Conservation (phyloP, 2,888 invertebrate genomes). For the Cephus nigrinus region DNA sequence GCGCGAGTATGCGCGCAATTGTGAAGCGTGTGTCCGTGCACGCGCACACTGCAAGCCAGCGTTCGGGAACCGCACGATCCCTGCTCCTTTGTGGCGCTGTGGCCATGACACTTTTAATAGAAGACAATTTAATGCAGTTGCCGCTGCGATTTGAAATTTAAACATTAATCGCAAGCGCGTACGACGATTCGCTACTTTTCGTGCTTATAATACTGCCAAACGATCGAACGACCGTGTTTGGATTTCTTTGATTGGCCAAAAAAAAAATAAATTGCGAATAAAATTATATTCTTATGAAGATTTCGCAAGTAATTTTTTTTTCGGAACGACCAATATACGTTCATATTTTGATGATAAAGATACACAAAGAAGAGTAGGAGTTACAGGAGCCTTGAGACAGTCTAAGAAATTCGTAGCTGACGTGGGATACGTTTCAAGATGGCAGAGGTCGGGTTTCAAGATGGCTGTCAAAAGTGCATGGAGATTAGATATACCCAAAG, state of each 20-base stretch:
- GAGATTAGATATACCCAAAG: slow-evolving; percentile 53
- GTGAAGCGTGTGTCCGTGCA: neutral
- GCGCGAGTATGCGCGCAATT: neutral
- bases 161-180: slow-evolving; percentile 44
- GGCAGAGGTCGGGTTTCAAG: slow-evolving; percentile 45
- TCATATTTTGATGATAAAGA: neutral
- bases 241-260: neutral
- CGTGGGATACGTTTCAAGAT: neutral
- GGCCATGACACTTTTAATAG: slow-evolving; percentile 65
- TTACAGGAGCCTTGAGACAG: slow-evolving; percentile 30
- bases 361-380: slow-evolving; percentile 25
- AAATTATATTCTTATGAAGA: neutral
- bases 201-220: slow-evolving; percentile 18
- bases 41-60: neutral
- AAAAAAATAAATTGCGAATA: slow-evolving; percentile 12
- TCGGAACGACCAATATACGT: neutral
- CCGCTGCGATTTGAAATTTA: slow-evolving; percentile 59
- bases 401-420: slow-evolving; percentile 4
- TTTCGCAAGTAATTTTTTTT: neutral
- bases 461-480: slow-evolving; percentile 58
- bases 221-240: neutral
- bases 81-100: slow-evolving; percentile 25
- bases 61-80: slow-evolving; percentile 10
- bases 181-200: slow-evolving; percentile 29
- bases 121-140: slow-evolving; percentile 61